Base-by-base conservation (phyloP, 2,113 vertebrate species). In the Etheostoma cragini region DNA sequence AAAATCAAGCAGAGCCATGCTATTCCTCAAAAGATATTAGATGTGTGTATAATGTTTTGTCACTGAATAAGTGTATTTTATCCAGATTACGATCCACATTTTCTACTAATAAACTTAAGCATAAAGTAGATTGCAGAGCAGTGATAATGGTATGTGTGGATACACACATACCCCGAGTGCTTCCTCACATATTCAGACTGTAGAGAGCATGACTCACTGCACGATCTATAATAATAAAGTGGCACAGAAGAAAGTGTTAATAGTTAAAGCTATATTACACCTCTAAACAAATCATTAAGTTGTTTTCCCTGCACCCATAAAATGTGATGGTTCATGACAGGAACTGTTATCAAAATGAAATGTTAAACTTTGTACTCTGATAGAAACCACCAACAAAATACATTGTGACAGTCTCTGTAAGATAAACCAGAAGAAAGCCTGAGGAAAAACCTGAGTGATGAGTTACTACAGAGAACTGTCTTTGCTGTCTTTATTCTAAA, bases 381-480 rank as follows among this genome's bases (percentile, higher is more conserved):
- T n/a, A 17, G 57, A n/a, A 35, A 10, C 65, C 42, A 42, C 26
- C 19, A 52, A 33, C 24, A 26, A 17, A 60, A 60, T 72, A 47
- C 16, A 63, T 45, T 8, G 17, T 56, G 22, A 53, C 47, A 56
- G 42, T 26, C 19, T 46, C 14, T 46, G 57, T 46, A 15, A 56
- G 38, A 79, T 50, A 57, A 57, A 81, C 16, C 61, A 65, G 62
- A 50, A 45, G 49, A 17, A 56, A 50, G 58, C 81, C 50, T 8
- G 38, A 62, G 60, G 63, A 76, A 70, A 38, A 80, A 72, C 73
- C 53, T 67, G 71, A 81, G 53, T 58, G 75, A 80, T 81, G 69
- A 60, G 11, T 60, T 54, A 65, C 57, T 65, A 35, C 68, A 71
- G 57, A 67, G 47, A 57, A 49, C 38, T 62, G 16, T n/a, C 64